Conservation (phyloP, 2,113 vertebrate genomes). For the Cavia porcellus region DNA sequence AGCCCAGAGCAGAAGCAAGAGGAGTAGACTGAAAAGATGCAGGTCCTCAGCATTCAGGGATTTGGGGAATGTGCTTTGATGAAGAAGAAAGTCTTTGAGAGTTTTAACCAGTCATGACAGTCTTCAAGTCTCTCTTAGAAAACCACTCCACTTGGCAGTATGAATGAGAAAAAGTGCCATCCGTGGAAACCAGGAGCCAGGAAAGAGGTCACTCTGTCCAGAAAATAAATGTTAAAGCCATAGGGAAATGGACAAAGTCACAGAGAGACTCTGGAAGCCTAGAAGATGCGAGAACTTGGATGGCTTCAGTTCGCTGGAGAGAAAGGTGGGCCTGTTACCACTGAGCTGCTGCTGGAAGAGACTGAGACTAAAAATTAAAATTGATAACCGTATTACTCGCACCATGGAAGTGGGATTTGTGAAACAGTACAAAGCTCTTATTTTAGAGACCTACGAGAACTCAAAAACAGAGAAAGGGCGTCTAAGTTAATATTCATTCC, state of each 20-base stretch:
- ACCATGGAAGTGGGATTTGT: background rate
- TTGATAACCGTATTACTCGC: background rate
- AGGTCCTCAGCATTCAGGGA: background rate
- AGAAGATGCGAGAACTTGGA: background rate
- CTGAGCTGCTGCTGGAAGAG: background rate
- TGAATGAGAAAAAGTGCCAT: background rate
- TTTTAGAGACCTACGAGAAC: background rate
- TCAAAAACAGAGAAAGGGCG: background rate
- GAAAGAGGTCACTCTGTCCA: background rate
- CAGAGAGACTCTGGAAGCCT: background rate
- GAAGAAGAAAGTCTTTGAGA: slow-evolving; percentile 8
- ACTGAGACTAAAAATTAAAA: background rate
- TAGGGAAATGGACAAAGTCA: background rate
- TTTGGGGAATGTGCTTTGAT: background rate
- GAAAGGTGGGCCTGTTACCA: background rate
- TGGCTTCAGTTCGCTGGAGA: background rate
- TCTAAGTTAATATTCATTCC: slow-evolving; percentile 18
- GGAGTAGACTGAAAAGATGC: background rate
- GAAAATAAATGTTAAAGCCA: slow-evolving; percentile 20
- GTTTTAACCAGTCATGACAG: background rate
- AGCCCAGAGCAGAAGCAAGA: too few species aligned
- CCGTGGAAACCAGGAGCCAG: background rate
- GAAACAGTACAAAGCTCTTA: background rate
- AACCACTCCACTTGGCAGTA: background rate
- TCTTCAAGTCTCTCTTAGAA: slow-evolving; percentile 2